Conservation (phyloP, 2,888 invertebrate species). For the Drosophila demipolita region DNA sequence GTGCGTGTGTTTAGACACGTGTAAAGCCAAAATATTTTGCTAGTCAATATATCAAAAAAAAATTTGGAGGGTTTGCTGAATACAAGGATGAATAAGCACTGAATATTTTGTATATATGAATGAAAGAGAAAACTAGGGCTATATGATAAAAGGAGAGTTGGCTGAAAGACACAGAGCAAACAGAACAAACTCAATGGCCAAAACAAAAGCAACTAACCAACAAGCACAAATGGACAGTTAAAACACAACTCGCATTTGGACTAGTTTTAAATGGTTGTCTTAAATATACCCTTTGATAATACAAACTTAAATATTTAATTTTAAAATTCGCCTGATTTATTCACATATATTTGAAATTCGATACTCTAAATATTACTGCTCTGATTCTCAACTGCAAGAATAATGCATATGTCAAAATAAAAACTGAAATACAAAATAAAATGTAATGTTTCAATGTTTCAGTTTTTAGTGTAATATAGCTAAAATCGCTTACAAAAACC, state of each 20-base stretch:
- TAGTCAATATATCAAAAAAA: slow-evolving; percentile 77
- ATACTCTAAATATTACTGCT: neutral
- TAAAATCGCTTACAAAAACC: slow-evolving; percentile 15
- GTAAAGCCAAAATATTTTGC: slow-evolving; percentile 78
- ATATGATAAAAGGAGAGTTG: neutral
- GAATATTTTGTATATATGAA: slow-evolving; percentile 24
- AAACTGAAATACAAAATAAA: neutral
- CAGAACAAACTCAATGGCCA: slow-evolving; percentile 37
- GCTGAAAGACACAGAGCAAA: slow-evolving; percentile 15
- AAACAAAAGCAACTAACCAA: slow-evolving; percentile 32
- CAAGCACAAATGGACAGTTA: slow-evolving; percentile 23
- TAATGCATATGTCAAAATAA: neutral
- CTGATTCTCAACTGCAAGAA: neutral
- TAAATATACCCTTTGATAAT: slow-evolving; percentile 16
- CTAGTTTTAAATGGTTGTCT: neutral
- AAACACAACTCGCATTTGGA: slow-evolving; percentile 6
- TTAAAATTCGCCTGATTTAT: neutral
- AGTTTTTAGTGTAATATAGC: slow-evolving; percentile 11
- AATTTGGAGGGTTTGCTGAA: slow-evolving; percentile 64
- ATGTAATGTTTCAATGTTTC: neutral
- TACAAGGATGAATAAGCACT: slow-evolving; percentile 70
- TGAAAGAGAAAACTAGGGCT: slow-evolving; percentile 7
- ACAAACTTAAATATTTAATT: too few species aligned
- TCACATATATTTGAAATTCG: neutral
- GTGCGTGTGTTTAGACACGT: slow-evolving; percentile 60